Base-by-base conservation (phyloP, 2,888 invertebrate genomes). In the Mythimna ferrago region DNA sequence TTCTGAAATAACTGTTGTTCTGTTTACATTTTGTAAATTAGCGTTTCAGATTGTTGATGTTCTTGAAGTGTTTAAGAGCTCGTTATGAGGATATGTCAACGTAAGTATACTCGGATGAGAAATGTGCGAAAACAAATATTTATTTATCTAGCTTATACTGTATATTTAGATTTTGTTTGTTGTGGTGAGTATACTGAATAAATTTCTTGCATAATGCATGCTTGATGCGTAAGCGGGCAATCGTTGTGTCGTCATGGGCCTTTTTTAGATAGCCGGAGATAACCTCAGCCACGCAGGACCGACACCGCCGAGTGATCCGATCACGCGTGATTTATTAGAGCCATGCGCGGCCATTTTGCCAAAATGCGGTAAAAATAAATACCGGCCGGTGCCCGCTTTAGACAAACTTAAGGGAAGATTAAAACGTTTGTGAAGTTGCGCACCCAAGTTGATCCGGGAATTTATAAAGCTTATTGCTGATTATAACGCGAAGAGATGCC, bases 241-340 rank as follows among this genome's bases (percentile, higher is more conserved):
- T 67, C 69, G 66, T 76, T 68, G 76, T 84, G 82, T 82, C 82
- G 80, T 74, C 86, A 87, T 88, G 83, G 82, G 86, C 79, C 86
- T 84, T 87, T 89, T 90, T 89, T 89, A 89, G 89, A 88, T 86
- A 86, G 86, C 84, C 73, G 66, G 76, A 85, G 88, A 90, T 89
- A 89, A 88, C 87, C 87, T 83, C 71, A 38, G 73, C 54, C 76
- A 61, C 71, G 64, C 76, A 76, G 78, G 66, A 67, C 62, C 66
- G 67, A 58, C 16, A 48, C 73, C 81, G 84, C 67, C 83, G 86
- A 87, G 78, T 82, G 89, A 89, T 87, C 84, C 76, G 83, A 83
- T 85, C 88, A 82, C 70, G 85, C 85, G 86, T 89, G 89, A 89
- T 89, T 89, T 89, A 89, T 88, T 84, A 81, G 65, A 73, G 66